phyloP scores from a whole-genome alignment of 2,113 vertebrate genomes.

The Sturnus vulgaris region DNA sequence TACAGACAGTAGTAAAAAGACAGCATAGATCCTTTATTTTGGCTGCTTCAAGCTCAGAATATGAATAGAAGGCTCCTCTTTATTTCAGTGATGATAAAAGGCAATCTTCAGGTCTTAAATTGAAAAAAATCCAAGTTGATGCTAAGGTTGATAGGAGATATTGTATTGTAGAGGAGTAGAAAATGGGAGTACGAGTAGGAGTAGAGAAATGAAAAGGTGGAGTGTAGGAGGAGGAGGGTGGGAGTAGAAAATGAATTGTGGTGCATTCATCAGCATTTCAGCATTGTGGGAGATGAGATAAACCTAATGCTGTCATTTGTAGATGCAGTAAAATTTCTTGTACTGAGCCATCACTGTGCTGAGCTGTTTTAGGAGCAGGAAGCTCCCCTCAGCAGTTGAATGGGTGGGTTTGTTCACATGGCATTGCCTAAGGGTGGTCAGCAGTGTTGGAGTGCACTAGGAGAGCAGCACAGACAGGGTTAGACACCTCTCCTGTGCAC shows the following conservation, averaged over 20 bases:
- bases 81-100: conserved; percentile 40
- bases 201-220: conserved; percentile 62
- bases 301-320: conserved; percentile 34
- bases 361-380: not conserved
- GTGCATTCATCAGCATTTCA: conserved; percentile 52
- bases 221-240: conserved; percentile 48
- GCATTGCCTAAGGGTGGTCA: not conserved
- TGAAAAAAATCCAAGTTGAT: not conserved
- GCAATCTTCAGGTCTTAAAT: conserved; percentile 26
- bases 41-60: not conserved
- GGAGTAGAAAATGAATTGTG: conserved; percentile 62
- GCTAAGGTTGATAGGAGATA: conserved; percentile 24
- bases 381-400: not conserved
- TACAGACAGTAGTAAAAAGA: conserved; percentile 29
- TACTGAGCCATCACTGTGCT: not conserved
- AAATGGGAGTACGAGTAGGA: conserved; percentile 55
- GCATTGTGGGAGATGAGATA: conserved; percentile 50
- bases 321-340: not conserved
- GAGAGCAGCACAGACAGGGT: not conserved
- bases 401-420: not conserved
- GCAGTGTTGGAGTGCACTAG: not conserved
- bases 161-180: conserved; percentile 17
- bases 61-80: conserved; percentile 10
- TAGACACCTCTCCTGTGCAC: accelerated
- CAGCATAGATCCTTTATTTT: conserved; percentile 36